Base-by-base conservation (phyloP, 2,113 vertebrate species). In the Felis catus region DNA sequence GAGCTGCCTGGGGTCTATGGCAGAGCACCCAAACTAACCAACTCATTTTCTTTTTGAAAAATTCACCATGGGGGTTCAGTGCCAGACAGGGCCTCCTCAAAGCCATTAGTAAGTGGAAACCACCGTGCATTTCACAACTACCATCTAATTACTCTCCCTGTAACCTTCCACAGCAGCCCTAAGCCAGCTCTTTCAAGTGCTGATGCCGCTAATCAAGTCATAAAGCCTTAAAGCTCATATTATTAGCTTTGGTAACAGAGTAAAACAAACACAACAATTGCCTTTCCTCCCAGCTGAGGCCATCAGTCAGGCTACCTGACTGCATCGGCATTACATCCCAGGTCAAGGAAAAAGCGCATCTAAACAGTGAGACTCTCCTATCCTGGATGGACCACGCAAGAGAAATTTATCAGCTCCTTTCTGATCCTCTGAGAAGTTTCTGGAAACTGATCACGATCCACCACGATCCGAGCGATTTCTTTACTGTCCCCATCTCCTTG, bases 151-250 rank as follows among this genome's bases (percentile, higher is more conserved):
- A 94, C 91, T 81, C 87, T 96, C 84, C 51, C 45, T 66, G 58
- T 85, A 96, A 87, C 63, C 83, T 91, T 94, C 91, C 78, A 70
- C 71, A 81, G 90, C 36, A 74, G 80, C 87, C 86, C 83, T 48
- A 78, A 83, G 79, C 95, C 91, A 89, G 70, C 36, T 83, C 96
- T 96, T 95, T 96, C 65, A 96, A 97, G 92, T 53, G 90, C 58
- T 95, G 86, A 97, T 74, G 95, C 79, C 87, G 90, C 91, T 78
- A 74, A 97, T 95, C 96, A 98, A 96, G 90, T 83, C 92, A 84
- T 92, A 97, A 96, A 97, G 92, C 92, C 95, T 92, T 93, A 61
- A 93, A 81, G 95, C 76, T 92, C 93, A 33, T 41, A 89, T 94
- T 71, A 95, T 95, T 84, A 93, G 90, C 94, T 73, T 94, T 92